Conservation (phyloP, 2,113 vertebrate genomes). For the Camelus bactrianus region DNA sequence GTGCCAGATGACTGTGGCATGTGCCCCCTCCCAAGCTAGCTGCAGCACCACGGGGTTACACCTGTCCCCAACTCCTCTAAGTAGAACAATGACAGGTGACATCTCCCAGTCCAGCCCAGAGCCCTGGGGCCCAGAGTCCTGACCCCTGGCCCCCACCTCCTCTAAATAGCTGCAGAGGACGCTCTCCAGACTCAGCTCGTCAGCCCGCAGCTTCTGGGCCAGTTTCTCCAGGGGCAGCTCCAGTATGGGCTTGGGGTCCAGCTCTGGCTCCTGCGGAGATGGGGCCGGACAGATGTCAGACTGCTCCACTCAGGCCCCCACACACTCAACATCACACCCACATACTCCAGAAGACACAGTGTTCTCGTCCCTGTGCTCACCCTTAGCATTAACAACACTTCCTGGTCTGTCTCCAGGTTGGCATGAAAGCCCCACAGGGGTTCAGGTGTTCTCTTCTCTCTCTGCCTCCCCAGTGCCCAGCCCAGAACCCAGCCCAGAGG, state of each 20-base stretch:
- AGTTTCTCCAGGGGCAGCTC: conserved; percentile 87
- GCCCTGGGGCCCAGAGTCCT: neutral
- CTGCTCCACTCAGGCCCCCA: neutral
- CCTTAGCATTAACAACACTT: neutral
- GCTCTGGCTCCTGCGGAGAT: conserved; percentile 75
- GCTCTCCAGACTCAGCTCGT: conserved; percentile 86
- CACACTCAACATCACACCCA: neutral
- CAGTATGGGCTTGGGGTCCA: conserved; percentile 81
- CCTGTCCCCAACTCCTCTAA: neutral
- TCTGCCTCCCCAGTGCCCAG: neutral
- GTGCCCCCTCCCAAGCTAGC: neutral
- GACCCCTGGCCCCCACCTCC: conserved; percentile 85
- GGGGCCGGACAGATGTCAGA: neutral
- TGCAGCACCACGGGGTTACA: neutral
- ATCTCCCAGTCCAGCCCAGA: neutral
- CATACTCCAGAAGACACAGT: too few species aligned
- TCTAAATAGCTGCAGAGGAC: conserved; percentile 91
- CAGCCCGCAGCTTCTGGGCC: conserved; percentile 81
- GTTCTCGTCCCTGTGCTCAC: neutral
- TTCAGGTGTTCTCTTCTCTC: neutral
- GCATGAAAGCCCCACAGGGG: neutral
- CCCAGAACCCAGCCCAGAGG: neutral
- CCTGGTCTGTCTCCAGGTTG: neutral
- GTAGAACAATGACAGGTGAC: neutral
- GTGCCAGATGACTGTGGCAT: neutral